A percentile compares a stretch with the other conserved stretches of the same genome.
These are phyloP conservation scores for Gobiocypris rarus DNA, from an alignment of 2,113 vertebrate genomes.

Conservation along the genomic window DNA sequence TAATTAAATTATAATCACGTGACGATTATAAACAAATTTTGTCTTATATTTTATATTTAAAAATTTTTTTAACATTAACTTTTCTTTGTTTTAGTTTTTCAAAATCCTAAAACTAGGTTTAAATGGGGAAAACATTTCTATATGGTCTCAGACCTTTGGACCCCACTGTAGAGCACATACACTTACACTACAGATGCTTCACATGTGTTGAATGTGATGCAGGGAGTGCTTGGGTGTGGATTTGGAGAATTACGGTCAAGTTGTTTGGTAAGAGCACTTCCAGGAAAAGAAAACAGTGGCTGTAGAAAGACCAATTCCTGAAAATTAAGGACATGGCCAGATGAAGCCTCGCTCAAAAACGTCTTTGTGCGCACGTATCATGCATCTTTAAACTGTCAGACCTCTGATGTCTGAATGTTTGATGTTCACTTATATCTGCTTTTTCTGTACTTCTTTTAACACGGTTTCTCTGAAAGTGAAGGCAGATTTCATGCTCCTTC, in stretches of 20 bases:
- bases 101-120: not conserved
- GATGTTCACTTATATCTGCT: not conserved
- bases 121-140: too few relatives aligned
- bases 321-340: constrained; percentile 33
- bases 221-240: constrained; percentile 53
- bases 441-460: constrained; percentile 6
- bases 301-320: constrained; percentile 54
- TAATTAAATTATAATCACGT: too few relatives aligned
- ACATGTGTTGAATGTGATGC: constrained; percentile 4
- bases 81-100: not conserved
- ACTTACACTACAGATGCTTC: not conserved
- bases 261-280: constrained; percentile 60
- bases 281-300: constrained; percentile 60
- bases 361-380: not conserved
- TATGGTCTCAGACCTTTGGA: not conserved
- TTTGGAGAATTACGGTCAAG: constrained; percentile 62
- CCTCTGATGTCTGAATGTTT: constrained; percentile 21
- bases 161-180: not conserved
- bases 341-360: constrained; percentile 3
- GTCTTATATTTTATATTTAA: too few relatives aligned
- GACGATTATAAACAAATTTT: too few relatives aligned
- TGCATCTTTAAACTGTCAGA: constrained; percentile 27
- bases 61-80: too few relatives aligned
- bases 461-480: not conserved
- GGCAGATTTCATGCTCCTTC: not conserved